Evolutionary conservation across 1,140 invertebrate genomes (phyloP), one percentile per base, ranked within the genome.

Genomic region (Sycobia sp.): DNA sequence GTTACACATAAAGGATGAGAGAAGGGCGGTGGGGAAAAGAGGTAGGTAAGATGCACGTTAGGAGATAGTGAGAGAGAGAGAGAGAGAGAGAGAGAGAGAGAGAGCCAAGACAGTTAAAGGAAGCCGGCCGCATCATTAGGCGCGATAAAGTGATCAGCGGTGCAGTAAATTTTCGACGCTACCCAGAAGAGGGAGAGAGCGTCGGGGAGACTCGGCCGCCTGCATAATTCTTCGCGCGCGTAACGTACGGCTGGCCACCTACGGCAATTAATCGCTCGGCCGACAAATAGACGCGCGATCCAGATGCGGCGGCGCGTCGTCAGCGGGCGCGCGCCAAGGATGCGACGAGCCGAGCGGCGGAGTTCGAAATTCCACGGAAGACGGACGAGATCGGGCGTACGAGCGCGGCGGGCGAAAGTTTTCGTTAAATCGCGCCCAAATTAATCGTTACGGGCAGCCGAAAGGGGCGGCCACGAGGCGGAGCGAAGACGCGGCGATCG

Each of bases 251-350:
- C 71, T 44, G 66, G 57, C 63, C 54, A 62, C 69, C 67, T 39
- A 70, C 69, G 66, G 70, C 71, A 75, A 75, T 76, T 76, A 78
- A 69, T 75, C 61, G 44, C 46, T 2, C 49, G 44, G 53, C 67
- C 67, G 74, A 76, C 73, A 75, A 76, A 73, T 73, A 73, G 70
- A 69, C 55, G 50, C 65, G 65, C 66, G 70, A 67, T 69, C 69
- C 62, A 64, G 66, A n/a, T n/a, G n/a, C n/a, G n/a, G n/a, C n/a
- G n/a, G n/a, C n/a, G n/a, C n/a, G n/a, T n/a, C n/a, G n/a, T n/a
- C n/a, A n/a, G n/a, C n/a, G n/a, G n/a, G n/a, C n/a, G n/a, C n/a
- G n/a, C n/a, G n/a, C n/a, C n/a, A n/a, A n/a, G n/a, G n/a, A n/a
- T n/a, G n/a, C n/a, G n/a, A n/a, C n/a, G n/a, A n/a, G n/a, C n/a